A percentile compares a stretch with the other conserved stretches of the same genome.
phyloP scores from a whole-genome alignment of 1,140 invertebrate species.

The Ctenoplectra terminalis region DNA sequence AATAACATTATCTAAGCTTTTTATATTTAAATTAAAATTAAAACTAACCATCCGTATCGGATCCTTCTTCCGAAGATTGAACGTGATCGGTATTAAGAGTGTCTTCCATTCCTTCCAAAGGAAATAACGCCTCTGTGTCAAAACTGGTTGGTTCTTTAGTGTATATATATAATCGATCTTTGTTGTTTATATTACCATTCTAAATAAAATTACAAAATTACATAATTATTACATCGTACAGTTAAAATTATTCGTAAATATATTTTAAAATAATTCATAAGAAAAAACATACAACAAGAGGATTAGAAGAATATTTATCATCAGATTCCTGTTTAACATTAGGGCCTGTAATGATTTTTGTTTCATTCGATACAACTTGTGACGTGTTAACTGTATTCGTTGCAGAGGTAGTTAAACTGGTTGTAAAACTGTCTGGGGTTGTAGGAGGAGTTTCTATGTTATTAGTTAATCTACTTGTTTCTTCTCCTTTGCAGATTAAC shows the following conservation, averaged over 20 bases:
- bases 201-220: slow-evolving; percentile 58
- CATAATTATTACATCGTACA: background rate
- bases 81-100: slow-evolving; percentile 61
- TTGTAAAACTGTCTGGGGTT: slow-evolving; percentile 67
- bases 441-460: slow-evolving; percentile 68
- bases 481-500: slow-evolving; percentile 69
- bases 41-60: slow-evolving; percentile 81
- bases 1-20: background rate
- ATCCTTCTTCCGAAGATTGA: slow-evolving; percentile 80
- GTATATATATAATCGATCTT: slow-evolving; percentile 50
- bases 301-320: slow-evolving; percentile 56
- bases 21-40: slow-evolving; percentile 8
- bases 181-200: slow-evolving; percentile 70
- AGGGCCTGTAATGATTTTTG: slow-evolving; percentile 45
- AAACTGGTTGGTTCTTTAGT: slow-evolving; percentile 72
- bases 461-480: slow-evolving; percentile 61
- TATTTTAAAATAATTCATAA: background rate
- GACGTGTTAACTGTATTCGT: slow-evolving; percentile 55
- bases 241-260: slow-evolving; percentile 1
- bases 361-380: slow-evolving; percentile 49
- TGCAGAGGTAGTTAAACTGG: slow-evolving; percentile 64
- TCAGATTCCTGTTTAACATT: slow-evolving; percentile 61
- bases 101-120: slow-evolving; percentile 84
- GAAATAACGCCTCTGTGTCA: slow-evolving; percentile 83
- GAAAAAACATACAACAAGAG: slow-evolving; percentile 58